phyloP scores from a whole-genome alignment of 2,113 vertebrate species.

The Mellivora capensis region DNA sequence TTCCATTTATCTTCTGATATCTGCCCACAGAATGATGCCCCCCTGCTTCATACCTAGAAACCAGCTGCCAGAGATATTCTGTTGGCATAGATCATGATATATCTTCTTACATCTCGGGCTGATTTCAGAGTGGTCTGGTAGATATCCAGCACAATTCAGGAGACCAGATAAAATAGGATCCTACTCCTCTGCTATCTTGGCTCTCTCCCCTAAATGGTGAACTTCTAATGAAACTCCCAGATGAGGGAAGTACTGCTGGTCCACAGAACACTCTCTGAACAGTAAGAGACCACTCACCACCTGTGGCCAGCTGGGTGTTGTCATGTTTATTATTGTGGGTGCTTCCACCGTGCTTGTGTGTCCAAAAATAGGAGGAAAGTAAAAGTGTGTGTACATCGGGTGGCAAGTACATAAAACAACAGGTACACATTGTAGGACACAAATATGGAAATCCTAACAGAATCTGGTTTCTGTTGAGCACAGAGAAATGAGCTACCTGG shows the following conservation, averaged over 20 bases:
- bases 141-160: too few species aligned
- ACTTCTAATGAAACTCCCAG: background rate
- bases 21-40: too few species aligned
- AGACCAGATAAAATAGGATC: too few species aligned
- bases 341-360: accelerated
- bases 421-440: background rate
- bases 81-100: too few species aligned
- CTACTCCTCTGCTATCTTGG: too few species aligned
- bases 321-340: background rate
- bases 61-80: too few species aligned
- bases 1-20: too few species aligned
- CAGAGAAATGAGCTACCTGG: background rate
- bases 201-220: background rate
- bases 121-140: too few species aligned
- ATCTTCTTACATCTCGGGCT: too few species aligned
- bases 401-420: background rate
- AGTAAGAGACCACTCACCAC: background rate
- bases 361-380: background rate
- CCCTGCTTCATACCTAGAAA: too few species aligned
- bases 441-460: background rate
- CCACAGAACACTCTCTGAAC: background rate
- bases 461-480: background rate
- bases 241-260: accelerated
- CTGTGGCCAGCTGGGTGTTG: accelerated
- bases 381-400: accelerated